Base-by-base conservation (phyloP, 1,140 invertebrate genomes). In the Nebria ingens region DNA sequence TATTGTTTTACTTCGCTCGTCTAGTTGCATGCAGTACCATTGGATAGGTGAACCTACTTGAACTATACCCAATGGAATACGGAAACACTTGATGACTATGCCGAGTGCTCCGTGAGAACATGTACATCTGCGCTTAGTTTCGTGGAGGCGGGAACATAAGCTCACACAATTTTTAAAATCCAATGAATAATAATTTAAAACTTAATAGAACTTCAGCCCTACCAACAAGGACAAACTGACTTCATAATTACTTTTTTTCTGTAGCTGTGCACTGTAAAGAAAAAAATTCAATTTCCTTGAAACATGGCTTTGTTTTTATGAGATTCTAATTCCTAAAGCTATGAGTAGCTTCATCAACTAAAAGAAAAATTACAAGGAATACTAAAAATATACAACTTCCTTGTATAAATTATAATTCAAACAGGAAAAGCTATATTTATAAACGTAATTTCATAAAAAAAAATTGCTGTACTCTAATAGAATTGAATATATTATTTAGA, bases 271-370 rank as follows among this genome's bases (percentile, higher is more conserved):
- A 34, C n/a, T 4, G 40, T 45, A n/a, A n/a, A n/a, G 15, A 17
- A 45, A 45, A 45, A 45, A 45, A 45, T 45, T 45, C 40, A 45
- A 45, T 45, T 45, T 45, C 40, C 17, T 9, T 45, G 40, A 45
- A 45, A 45, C 17, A 45, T 17, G 15, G 6, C 40, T 17, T 45
- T 45, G 40, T 45, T 45, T 45, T 45, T 45, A 17, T 17, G 6
- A 6, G 15, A 12, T 17, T 45, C 40, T 34, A n/a, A 45, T 4
- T 9, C 40, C 40, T 9, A n/a, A n/a, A n/a, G n/a, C n/a, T n/a
- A n/a, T n/a, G 25, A 34, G 25, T 45, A 9, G 40, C 40, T 4
- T 45, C 40, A 12, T 17, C 17, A 17, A 12, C 17, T 45, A 45
- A 17, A 3, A 45, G 6, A 17, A 17, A 17, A 6, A n/a, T n/a